Conservation (phyloP, 2,797 vertebrate species). For the Siniperca undulata region DNA sequence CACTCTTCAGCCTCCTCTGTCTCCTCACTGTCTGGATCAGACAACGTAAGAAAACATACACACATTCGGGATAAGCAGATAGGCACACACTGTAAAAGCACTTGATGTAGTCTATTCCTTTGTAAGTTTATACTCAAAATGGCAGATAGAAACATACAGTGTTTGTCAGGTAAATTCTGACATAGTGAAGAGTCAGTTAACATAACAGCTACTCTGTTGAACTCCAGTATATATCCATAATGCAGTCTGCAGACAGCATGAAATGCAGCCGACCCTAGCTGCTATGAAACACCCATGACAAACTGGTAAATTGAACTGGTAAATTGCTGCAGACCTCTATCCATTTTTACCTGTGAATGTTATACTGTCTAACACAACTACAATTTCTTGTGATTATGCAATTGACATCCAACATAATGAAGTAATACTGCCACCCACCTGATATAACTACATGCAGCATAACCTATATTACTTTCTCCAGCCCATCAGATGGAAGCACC, state of each 20-base stretch:
- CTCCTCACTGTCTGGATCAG: constrained; percentile 95
- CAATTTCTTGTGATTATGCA: neutral
- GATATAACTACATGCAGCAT: too few relatives aligned
- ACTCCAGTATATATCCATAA: neutral
- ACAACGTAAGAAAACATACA: constrained; percentile 88
- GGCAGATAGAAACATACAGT: neutral
- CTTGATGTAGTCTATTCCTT: neutral
- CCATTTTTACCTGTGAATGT: neutral
- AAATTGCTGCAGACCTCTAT: neutral
- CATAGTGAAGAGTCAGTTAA: neutral
- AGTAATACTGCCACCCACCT: constrained; percentile 7
- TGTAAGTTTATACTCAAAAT: neutral
- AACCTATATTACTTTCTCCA: neutral
- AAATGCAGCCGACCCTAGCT: neutral
- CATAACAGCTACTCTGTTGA: neutral
- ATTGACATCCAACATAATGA: neutral
- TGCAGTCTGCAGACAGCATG: neutral
- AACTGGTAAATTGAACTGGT: neutral
- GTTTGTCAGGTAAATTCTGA: neutral
- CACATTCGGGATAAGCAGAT: neutral
- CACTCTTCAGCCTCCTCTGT: constrained; percentile 94
- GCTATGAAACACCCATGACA: neutral
- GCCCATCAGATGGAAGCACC: neutral
- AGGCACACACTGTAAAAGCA: neutral
- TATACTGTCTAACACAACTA: neutral